Evolutionary conservation across 2,113 vertebrate species (phyloP), one percentile per base, ranked within the genome.

Genomic region (Entelurus aequoreus): DNA sequence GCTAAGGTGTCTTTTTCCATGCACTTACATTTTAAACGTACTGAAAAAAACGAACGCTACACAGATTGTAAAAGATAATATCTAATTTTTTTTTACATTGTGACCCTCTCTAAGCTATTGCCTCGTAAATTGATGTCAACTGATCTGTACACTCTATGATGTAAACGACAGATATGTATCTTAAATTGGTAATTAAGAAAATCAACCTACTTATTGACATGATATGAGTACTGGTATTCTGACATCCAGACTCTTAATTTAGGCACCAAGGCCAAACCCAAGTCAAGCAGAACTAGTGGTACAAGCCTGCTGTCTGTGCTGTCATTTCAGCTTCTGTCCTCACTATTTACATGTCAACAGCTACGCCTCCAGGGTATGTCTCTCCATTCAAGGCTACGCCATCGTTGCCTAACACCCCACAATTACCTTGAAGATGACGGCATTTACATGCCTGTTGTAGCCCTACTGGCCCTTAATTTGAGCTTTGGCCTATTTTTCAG

Each of bases 401-500:
- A n/a, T 13, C 68, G 77, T 68, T 70, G 66, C 75, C 75, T 71
- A 71, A 79, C 72, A 57, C 77, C 68, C 68, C 62, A 71, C 82
- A 82, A 83, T 88, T 86, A 86, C 69, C 49, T 77, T 51, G 74
- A 85, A 79, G 83, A 84, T 61, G 75, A 72, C 65, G 81, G 71
- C 66, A 74, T 86, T 87, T 83, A 82, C 75, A 56, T 73, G 66
- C 55, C 28, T 57, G 70, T 53, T 9, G 50, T 66, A 56, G 65
- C 70, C 83, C 68, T 75, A 49, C 69, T 73, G 84, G 69, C 76
- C 83, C 76, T 84, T 83, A 83, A 84, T 90, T 88, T 86, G 78
- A 79, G 75, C 69, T 84, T 53, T 83, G 82, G 82, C 83, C 86
- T 87, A 90, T 86, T 86, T 88, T 86, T 84, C 78, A 80, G 60